These are phyloP conservation scores for Cyanoramphus novaezelandiae DNA, from an alignment of 2,113 vertebrate species.

Conservation along the genomic window DNA sequence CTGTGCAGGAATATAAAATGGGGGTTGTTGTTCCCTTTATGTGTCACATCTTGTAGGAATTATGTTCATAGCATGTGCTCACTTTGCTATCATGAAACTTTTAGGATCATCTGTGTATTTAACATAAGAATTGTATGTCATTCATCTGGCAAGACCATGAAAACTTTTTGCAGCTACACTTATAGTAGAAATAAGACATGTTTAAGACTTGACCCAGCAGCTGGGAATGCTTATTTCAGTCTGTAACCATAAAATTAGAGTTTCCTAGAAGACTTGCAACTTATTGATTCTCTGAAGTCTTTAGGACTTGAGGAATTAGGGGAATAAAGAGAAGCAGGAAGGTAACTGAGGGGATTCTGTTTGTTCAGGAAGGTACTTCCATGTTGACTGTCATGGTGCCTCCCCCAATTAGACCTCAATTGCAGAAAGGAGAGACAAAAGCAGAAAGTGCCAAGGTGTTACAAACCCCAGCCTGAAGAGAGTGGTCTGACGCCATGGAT, in stretches of 20 bases:
- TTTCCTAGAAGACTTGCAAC: background rate
- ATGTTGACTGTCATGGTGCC: background rate
- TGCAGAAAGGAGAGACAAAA: background rate
- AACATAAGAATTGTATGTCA: background rate
- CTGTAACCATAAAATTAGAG: background rate
- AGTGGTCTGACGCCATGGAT: background rate
- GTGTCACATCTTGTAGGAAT: background rate
- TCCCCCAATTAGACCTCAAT: background rate
- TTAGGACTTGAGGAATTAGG: background rate
- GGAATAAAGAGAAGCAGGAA: background rate
- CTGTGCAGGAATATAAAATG: background rate
- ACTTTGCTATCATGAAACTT: background rate
- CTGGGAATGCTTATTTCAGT: background rate
- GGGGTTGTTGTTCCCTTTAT: background rate
- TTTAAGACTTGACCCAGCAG: background rate
- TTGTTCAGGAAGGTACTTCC: background rate
- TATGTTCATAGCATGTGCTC: background rate
- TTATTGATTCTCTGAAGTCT: background rate
- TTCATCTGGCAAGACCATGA: background rate
- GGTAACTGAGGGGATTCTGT: background rate
- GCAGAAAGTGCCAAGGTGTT: background rate
- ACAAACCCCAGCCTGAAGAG: constrained; percentile 6
- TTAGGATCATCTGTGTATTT: background rate
- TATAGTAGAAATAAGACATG: background rate
- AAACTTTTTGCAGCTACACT: background rate